Conservation (phyloP, 2,113 vertebrate species). For the Sylvietta virens region DNA sequence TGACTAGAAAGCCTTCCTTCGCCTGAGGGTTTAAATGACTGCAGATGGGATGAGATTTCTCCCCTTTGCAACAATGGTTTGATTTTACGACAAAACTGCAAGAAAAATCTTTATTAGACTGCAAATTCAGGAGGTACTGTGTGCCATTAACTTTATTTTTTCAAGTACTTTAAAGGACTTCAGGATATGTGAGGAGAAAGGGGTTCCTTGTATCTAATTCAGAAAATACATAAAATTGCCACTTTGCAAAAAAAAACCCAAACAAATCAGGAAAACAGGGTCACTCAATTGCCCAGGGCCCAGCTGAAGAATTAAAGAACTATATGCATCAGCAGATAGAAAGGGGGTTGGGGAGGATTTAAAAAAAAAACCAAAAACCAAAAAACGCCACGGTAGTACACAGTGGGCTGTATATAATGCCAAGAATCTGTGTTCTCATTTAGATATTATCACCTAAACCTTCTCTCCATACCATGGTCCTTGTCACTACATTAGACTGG, state of each 20-base stretch:
- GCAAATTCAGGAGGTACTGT: neutral
- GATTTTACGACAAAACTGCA: neutral
- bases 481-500: neutral
- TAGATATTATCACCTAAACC: neutral
- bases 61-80: neutral
- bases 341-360: rapidly evolving
- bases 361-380: neutral
- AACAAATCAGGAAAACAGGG: neutral
- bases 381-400: neutral
- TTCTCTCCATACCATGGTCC: neutral
- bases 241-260: neutral
- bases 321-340: neutral
- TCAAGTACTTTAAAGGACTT: neutral
- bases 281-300: neutral
- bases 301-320: neutral
- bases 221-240: neutral
- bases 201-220: neutral
- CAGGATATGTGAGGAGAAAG: neutral
- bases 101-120: neutral
- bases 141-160: neutral
- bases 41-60: neutral
- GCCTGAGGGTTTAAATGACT: neutral
- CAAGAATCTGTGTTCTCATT: neutral
- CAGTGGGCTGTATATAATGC: neutral
- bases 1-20: neutral